Base-by-base conservation (phyloP, 1,140 invertebrate species). In the Frieseomelitta varia region DNA sequence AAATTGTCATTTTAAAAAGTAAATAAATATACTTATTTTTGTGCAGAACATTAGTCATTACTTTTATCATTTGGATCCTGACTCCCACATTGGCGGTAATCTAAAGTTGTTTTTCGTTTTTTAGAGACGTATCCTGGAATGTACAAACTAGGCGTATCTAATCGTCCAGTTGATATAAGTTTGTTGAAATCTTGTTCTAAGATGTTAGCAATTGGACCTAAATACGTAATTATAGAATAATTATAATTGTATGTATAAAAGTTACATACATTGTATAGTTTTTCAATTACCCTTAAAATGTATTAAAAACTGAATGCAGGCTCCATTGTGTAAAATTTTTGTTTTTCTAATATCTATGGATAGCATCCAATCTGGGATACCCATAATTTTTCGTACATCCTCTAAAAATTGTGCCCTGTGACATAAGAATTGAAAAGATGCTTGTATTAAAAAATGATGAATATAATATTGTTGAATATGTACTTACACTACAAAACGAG, bases 321-420 rank as follows among this genome's bases (percentile, higher is more conserved):
- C 95, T 71, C 97, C 97, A 86, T 96, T 95, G 87, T 98, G 96
- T 69, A 99, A 95, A 51, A 96, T 95, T 91, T 97, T 97, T 0
- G 98, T 98, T 91, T 97, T 96, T 21, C 98, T 95, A 58, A 96
- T 96, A 94, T 99, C 98, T 17, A 98, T 97, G 12, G 97, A 97
- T 67, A 99, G 91, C 96, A 98, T 97, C 98, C 98, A 99, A 90
- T 98, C 97, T 0, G 98, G 98, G 65, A 98, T 96, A 4, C 97
- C 97, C 96, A 99, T 96, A 4, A 98, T 96, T 81, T 96, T 95
- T 69, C 98, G 95, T 4, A 98, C 95, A 87, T 98, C 97, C 85
- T 97, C 96, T 85, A 99, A 96, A 94, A 99, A 99, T 94, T 97
- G 97, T 2, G 97, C 96, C 19, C 97, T 98, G 90, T 27, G 94